Percentiles rank a stretch among this genome's conserved stretches.
These are phyloP conservation scores for Portunus trituberculatus DNA, from an alignment of 1,140 invertebrate species.

Conservation along the genomic window DNA sequence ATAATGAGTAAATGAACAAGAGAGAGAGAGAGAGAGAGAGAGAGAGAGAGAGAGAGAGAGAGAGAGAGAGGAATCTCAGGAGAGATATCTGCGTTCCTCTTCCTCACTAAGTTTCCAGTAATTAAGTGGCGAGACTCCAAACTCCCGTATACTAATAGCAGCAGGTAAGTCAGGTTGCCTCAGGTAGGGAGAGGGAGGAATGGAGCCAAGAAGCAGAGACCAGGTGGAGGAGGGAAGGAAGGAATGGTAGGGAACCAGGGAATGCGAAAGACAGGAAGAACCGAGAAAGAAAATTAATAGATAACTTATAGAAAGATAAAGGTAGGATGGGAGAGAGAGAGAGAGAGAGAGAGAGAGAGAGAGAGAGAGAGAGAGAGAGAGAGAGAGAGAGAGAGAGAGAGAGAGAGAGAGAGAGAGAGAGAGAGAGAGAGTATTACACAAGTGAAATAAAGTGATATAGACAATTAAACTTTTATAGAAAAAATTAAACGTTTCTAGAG, in stretches of 20 bases:
- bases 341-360: conserved; percentile 29
- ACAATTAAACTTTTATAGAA: too few relatives aligned
- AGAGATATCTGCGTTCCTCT: conserved; percentile 16
- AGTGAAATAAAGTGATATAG: too few relatives aligned
- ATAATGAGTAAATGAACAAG: background rate
- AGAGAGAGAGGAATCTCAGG: background rate
- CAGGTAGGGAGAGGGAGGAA: background rate
- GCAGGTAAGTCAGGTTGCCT: background rate
- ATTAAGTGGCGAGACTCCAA: conserved; percentile 21
- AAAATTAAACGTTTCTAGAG: background rate
- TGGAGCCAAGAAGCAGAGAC: background rate
- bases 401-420: conserved; percentile 31
- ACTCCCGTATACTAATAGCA: conserved; percentile 23
- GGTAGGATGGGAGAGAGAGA: background rate
- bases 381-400: conserved; percentile 49
- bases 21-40: conserved; percentile 31
- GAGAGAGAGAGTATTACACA: background rate
- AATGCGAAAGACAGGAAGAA: background rate
- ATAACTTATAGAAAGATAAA: background rate
- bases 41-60: conserved; percentile 34
- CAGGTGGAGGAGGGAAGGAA: background rate
- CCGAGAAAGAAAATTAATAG: background rate
- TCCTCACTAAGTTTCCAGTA: conserved; percentile 12
- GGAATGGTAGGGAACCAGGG: background rate
- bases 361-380: background rate